These are phyloP conservation scores for Gallirallus australis DNA, from an alignment of 2,797 vertebrate species.

Conservation along the genomic window DNA sequence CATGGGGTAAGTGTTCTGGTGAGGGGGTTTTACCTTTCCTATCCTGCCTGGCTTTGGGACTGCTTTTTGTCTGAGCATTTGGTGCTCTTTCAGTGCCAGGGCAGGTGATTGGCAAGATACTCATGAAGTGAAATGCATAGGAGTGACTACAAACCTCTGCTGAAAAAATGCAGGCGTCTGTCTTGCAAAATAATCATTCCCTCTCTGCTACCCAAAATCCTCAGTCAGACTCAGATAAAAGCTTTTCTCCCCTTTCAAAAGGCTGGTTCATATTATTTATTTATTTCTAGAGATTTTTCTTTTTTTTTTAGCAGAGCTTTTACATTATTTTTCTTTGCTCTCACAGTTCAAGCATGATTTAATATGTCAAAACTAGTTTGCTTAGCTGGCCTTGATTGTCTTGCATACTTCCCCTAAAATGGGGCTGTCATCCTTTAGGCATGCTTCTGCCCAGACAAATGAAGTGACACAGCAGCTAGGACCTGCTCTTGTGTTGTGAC, in stretches of 20 bases:
- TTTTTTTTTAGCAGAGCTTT: constrained; percentile 48
- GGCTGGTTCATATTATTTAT: constrained; percentile 60
- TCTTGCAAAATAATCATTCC: background rate
- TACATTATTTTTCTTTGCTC: constrained; percentile 73
- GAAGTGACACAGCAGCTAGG: constrained; percentile 68
- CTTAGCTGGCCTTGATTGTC: constrained; percentile 77
- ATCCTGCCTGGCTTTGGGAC: background rate
- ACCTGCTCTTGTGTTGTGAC: constrained; percentile 66
- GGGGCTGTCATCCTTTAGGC: constrained; percentile 65
- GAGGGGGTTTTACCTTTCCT: background rate
- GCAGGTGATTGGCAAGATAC: background rate
- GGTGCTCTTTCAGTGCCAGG: constrained; percentile 46
- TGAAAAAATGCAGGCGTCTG: background rate
- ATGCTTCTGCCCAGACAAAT: constrained; percentile 67
- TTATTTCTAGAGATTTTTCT: constrained; percentile 64
- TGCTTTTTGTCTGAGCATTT: background rate
- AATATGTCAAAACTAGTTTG: constrained; percentile 82
- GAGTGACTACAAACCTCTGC: constrained; percentile 32
- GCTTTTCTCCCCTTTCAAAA: background rate
- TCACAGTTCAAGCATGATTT: constrained; percentile 83
- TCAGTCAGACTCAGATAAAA: constrained; percentile 17
- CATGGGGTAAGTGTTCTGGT: background rate
- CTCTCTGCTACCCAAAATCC: background rate
- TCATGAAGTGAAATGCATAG: background rate
- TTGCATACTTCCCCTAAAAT: constrained; percentile 77